These are phyloP conservation scores for Drosophila sulfurigaster DNA, from an alignment of 1,140 invertebrate genomes.

Conservation along the genomic window DNA sequence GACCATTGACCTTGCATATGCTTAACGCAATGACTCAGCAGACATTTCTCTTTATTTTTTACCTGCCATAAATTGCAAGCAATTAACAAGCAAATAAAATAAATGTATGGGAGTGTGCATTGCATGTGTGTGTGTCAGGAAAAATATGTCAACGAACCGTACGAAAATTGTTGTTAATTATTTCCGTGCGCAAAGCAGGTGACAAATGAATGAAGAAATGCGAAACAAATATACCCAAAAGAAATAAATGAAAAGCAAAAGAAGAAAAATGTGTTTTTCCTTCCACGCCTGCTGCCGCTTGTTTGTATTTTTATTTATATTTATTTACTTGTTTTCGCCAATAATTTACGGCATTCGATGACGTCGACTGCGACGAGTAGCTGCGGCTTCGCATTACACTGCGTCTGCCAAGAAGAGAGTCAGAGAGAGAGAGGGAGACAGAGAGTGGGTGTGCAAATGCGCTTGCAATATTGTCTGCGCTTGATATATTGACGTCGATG, in stretches of 20 bases:
- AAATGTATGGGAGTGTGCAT: background rate
- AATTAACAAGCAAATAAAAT: conserved; percentile 34
- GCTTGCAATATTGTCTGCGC: conserved; percentile 16
- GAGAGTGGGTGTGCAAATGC: conserved; percentile 2
- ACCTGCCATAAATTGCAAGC: conserved; percentile 19
- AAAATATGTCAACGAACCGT: conserved; percentile 45
- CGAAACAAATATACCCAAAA: conserved; percentile 13
- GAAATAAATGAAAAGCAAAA: background rate
- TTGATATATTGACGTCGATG: conserved; percentile 12
- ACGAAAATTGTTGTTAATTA: conserved; percentile 40
- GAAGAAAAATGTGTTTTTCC: conserved; percentile 16
- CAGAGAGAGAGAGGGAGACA: background rate
- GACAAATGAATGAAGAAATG: conserved; percentile 29
- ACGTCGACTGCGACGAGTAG: background rate
- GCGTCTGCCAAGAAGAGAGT: background rate
- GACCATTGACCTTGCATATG: conserved; percentile 4
- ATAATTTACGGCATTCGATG: conserved; percentile 10
- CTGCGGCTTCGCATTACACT: conserved; percentile 13
- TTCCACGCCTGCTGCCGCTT: background rate
- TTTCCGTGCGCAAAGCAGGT: conserved; percentile 43
- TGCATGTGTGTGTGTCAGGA: background rate
- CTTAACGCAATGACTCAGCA: background rate
- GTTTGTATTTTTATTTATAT: conserved; percentile 18
- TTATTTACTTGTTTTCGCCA: conserved; percentile 24
- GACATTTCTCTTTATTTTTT: conserved; percentile 7